Conservation (phyloP, 37 sponge, comb jelly and placozoan species). For the Spongilla lacustris region DNA sequence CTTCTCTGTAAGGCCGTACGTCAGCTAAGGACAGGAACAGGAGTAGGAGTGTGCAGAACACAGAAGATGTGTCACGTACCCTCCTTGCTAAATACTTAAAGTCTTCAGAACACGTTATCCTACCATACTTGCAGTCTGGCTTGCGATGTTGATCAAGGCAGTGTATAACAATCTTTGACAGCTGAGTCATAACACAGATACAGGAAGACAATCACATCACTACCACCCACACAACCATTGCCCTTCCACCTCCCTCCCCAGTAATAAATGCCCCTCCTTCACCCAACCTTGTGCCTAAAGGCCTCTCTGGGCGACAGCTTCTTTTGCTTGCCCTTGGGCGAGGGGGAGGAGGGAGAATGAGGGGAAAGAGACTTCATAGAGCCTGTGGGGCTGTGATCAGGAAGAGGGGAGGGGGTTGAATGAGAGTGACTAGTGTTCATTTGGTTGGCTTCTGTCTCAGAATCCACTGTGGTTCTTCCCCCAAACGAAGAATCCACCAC, state of each 20-base stretch:
- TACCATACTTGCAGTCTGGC: slow-evolving; percentile 92
- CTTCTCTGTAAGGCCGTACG: slow-evolving; percentile 94
- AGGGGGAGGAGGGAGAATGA: background rate
- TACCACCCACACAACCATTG: background rate
- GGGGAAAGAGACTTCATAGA: background rate
- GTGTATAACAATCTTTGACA: slow-evolving; percentile 85
- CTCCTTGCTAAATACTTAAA: slow-evolving; percentile 97
- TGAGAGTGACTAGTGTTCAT: background rate
- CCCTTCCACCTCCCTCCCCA: background rate
- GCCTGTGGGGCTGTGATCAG: background rate
- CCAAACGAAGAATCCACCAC: background rate
- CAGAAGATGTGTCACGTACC: slow-evolving; percentile 29
- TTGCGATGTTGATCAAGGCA: slow-evolving; percentile 89
- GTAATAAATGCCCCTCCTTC: background rate
- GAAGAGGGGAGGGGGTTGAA: slow-evolving; percentile 3
- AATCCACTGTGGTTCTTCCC: background rate
- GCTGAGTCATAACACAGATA: slow-evolving; percentile 16
- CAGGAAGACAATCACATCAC: background rate
- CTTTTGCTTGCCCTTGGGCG: slow-evolving; percentile 28
- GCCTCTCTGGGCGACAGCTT: slow-evolving; percentile 31
- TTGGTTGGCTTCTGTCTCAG: background rate
- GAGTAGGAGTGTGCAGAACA: background rate
- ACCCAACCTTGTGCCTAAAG: slow-evolving; percentile 44
- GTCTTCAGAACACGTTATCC: slow-evolving; percentile 86
- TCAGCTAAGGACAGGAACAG: slow-evolving; percentile 67